Evolutionary conservation across 2,797 vertebrate species (phyloP).

Genomic region (Phaenicophaeus curvirostris): DNA sequence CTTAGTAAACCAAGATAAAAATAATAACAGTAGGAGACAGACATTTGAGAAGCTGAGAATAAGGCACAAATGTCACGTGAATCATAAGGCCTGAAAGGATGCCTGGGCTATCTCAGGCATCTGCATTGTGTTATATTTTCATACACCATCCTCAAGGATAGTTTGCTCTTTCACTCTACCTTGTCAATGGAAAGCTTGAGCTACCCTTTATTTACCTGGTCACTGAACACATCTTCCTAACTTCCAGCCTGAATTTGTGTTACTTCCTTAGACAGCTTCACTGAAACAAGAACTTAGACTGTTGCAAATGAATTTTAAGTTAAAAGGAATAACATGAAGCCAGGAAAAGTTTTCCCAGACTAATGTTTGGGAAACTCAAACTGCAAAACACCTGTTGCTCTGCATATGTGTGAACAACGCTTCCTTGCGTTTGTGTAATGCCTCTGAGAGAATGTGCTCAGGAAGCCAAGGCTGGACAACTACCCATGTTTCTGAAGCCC

Average conservation of each 20-base stretch:
- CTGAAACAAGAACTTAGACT: not conserved
- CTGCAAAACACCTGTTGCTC: not conserved
- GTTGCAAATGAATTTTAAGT: not conserved
- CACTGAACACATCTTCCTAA: not conserved
- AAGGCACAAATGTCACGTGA: slow-evolving; percentile 46
- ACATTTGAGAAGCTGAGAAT: slow-evolving; percentile 8
- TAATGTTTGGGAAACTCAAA: not conserved
- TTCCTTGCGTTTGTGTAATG: not conserved
- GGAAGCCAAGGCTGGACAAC: not conserved
- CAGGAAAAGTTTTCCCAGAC: not conserved
- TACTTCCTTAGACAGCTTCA: not conserved
- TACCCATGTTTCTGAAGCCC: not conserved
- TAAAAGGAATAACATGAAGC: not conserved
- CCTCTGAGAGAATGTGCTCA: not conserved
- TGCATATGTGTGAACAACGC: not conserved
- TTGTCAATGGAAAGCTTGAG: slow-evolving; percentile 16
- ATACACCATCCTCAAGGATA: not conserved
- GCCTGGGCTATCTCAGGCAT: slow-evolving; percentile 3
- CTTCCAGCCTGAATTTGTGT: not conserved
- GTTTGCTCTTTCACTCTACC: slow-evolving; percentile 22
- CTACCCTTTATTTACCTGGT: not conserved
- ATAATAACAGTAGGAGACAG: not conserved
- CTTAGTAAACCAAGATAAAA: slow-evolving; percentile 32
- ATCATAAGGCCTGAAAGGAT: slow-evolving; percentile 21
- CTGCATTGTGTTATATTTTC: not conserved